These are phyloP conservation scores for Automeris io DNA, from an alignment of 2,888 invertebrate species.

Conservation along the genomic window DNA sequence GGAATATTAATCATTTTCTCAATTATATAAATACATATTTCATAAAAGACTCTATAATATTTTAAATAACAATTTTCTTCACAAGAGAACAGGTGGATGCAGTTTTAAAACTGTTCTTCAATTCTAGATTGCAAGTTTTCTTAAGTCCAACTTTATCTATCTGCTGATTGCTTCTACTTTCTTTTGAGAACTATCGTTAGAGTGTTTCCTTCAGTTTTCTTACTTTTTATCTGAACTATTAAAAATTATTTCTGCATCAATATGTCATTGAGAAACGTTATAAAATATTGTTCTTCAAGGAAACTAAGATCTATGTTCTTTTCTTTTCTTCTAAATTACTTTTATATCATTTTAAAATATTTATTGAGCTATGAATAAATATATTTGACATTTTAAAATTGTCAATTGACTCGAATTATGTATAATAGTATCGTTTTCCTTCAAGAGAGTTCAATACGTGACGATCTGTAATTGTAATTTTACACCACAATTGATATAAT, in stretches of 20 bases:
- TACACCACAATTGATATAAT: no score
- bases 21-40: slow-evolving; percentile 25
- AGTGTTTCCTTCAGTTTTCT: slow-evolving; percentile 39
- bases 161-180: slow-evolving; percentile 61
- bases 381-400: no score
- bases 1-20: slow-evolving; percentile 10
- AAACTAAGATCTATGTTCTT: no score
- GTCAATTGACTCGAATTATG: no score
- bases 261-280: slow-evolving; percentile 13
- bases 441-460: no score
- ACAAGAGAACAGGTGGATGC: slow-evolving; percentile 42
- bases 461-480: no score
- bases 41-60: slow-evolving; percentile 30
- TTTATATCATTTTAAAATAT: no score
- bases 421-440: no score
- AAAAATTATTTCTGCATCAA: slow-evolving; percentile 26
- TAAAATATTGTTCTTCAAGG: slow-evolving; percentile 15
- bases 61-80: slow-evolving; percentile 28
- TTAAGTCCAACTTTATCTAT: slow-evolving; percentile 59
- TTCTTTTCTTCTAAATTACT: no score
- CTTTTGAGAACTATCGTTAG: slow-evolving; percentile 49
- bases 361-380: no score
- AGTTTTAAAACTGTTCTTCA: slow-evolving; percentile 56
- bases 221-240: slow-evolving; percentile 27
- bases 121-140: slow-evolving; percentile 53